Base-by-base conservation (phyloP, 2,113 vertebrate species). In the Lontra canadensis region DNA sequence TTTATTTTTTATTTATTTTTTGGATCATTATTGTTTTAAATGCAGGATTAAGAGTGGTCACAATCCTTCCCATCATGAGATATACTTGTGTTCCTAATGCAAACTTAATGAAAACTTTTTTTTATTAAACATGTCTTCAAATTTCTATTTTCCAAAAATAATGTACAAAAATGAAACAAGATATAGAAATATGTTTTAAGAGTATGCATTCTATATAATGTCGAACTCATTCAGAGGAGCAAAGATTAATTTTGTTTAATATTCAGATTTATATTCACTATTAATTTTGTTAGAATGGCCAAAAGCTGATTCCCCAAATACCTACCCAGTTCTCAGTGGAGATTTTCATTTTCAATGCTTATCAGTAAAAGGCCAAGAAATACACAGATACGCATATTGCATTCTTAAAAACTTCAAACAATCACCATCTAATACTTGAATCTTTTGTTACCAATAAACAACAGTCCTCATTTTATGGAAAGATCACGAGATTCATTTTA, bases 371-470 rank as follows among this genome's bases (percentile, higher is more conserved):
- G 2, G 36, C 3, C 42, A 69, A 63, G 11, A 85, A 34, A 92
- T 59, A 4, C 29, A 82, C 20, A 87, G 13, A 95, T 78, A 80
- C 1, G 9, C 8, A 80, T 55, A 61, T 6, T 49, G 6, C 69
- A 90, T 92, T 94, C 57, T 82, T 86, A 79, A 91, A 78, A 23
- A 23, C 25, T 23, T 90, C 59, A 0, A 3, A 36, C 76, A 69
- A 73, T 67, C 3, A 71, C 61, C 31, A 80, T 49, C 7, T 73
- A 76, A 85, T 78, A 86, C 87, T 74, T 94, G n/a, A 57, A 97
- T 73, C 44, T 89, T 94, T 95, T 93, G 34, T 82, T 67, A 69
- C 26, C 85, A 96, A 82, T 79, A 59, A 96, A 92, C 23, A 87
- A 87, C 31, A 39, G 25, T 86, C 20, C 21, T 92, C 39, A 96